Evolutionary conservation across 2,888 invertebrate species (phyloP), one percentile per base, ranked within the genome.

Genomic region (Nomada fabriciana): DNA sequence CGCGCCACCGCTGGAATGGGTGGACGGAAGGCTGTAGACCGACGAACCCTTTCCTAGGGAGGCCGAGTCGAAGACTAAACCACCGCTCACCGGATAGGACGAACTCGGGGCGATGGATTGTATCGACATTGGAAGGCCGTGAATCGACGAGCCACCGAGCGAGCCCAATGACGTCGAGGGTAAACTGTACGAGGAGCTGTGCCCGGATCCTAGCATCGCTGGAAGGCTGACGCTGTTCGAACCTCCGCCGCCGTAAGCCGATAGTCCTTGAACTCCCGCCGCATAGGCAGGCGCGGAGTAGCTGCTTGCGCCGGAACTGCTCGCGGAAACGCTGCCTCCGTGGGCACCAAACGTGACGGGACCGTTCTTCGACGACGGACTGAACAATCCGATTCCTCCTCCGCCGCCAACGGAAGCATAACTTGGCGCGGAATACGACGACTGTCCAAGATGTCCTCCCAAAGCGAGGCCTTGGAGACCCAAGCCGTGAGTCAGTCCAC

Each of bases 281-380:
- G 90, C 83, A 75, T 92, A 92, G 7, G 84, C 25, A 0, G 91
- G 91, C 0, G 85, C 73, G 0, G 85, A 68, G 52, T 89, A 90
- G 9, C 76, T 36, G 43, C 61, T 68, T 5, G 87, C 77, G 1
- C 68, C 59, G 11, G 83, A 72, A 59, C 65, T 52, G 7, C 25
- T 23, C 43, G n/a, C 43, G 1, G 73, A 65, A 10, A 18, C 63
- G 1, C 80, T 69, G 20, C 90, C 89, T 4, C 85, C 88, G 10
- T 89, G 85, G 36, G 69, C 15, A 15, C 90, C 89, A 36, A 94
- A 93, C 0, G 93, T 93, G 4, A 94, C 92, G 0, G 94, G 94
- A 10, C 93, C 93, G 0, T 87, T 93, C 69, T 93, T 94, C 15
- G 85, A 84, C 0, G 89, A 43, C 0, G 89, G 76, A 0, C 79